Percentiles rank a stretch among this genome's conserved stretches.
Evolutionary conservation across 2,888 invertebrate genomes (phyloP).

Genomic region (Tetrapedia diversipes): DNA sequence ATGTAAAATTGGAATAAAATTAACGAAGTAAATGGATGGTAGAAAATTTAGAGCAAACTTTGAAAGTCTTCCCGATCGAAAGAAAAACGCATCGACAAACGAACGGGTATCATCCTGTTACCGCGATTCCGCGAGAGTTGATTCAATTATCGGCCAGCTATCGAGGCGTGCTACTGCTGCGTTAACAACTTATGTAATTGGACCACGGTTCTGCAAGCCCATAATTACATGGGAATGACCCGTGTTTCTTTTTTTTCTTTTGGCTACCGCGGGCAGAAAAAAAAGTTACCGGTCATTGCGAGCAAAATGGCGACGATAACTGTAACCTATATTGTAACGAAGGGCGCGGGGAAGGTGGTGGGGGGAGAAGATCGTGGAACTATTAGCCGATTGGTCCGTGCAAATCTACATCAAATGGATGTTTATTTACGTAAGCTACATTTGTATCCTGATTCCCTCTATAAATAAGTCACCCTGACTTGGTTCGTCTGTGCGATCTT

Average conservation of each 20-base stretch:
- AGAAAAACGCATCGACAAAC: not conserved
- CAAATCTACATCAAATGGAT: conserved; percentile 31
- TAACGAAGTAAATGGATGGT: too few relatives aligned
- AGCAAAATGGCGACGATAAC: not conserved
- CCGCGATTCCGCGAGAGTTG: not conserved
- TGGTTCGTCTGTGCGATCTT: conserved; percentile 33
- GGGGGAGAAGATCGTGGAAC: not conserved
- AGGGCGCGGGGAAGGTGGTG: too few relatives aligned
- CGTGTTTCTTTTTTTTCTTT: not conserved
- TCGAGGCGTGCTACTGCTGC: not conserved
- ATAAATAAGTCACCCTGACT: conserved; percentile 57
- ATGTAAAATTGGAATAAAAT: too few relatives aligned
- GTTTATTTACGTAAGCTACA: conserved; percentile 34
- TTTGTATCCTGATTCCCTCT: conserved; percentile 53
- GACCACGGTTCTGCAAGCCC: not conserved
- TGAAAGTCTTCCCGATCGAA: not conserved
- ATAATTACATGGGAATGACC: not conserved
- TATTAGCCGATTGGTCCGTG: not conserved
- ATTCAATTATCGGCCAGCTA: conserved; percentile 15
- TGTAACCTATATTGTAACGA: not conserved
- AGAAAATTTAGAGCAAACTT: too few relatives aligned
- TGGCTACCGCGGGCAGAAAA: not conserved
- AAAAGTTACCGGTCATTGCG: not conserved
- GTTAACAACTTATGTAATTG: conserved; percentile 3
- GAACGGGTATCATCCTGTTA: not conserved